A percentile compares a stretch with the other conserved stretches of the same genome.
Evolutionary conservation across 2,113 vertebrate genomes (phyloP).

Genomic region (Ahaetulla prasina): DNA sequence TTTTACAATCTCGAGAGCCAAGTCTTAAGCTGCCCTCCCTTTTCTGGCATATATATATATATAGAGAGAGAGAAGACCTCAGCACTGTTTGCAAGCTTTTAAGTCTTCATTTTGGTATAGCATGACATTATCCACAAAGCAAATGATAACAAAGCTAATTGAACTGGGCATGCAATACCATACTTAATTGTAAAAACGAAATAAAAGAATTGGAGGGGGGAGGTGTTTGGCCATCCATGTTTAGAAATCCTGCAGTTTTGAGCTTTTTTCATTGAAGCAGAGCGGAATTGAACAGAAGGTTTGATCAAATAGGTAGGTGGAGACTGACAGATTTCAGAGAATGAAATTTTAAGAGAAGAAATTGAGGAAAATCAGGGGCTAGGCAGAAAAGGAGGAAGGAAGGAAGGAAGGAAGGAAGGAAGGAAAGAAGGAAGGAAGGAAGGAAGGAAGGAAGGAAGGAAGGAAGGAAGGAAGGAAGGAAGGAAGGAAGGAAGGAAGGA

Average conservation of each 20-base stretch:
- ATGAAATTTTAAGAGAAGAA: conserved; percentile 12
- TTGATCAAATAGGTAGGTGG: neutral
- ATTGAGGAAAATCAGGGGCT: neutral
- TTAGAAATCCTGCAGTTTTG: neutral
- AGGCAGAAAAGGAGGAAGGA: neutral
- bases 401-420: neutral
- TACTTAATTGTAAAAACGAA: conserved; percentile 43
- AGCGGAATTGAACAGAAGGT: conserved; percentile 13
- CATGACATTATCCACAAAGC: neutral
- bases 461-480: neutral
- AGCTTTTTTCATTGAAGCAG: conserved; percentile 19
- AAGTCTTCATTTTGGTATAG: conserved; percentile 33
- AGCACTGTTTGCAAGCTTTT: neutral
- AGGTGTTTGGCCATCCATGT: conserved; percentile 29
- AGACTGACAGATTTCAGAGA: neutral
- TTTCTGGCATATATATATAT: neutral
- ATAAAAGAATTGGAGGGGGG: conserved; percentile 3
- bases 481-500: neutral
- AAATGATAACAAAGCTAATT: conserved; percentile 29
- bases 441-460: no score
- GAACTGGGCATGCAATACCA: conserved; percentile 42
- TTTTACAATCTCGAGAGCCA: conserved; percentile 2
- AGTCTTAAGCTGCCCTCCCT: neutral
- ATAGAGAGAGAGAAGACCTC: neutral
- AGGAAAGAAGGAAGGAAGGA: no score